Conservation (phyloP, 2,113 vertebrate genomes). For the Procapra przewalskii region DNA sequence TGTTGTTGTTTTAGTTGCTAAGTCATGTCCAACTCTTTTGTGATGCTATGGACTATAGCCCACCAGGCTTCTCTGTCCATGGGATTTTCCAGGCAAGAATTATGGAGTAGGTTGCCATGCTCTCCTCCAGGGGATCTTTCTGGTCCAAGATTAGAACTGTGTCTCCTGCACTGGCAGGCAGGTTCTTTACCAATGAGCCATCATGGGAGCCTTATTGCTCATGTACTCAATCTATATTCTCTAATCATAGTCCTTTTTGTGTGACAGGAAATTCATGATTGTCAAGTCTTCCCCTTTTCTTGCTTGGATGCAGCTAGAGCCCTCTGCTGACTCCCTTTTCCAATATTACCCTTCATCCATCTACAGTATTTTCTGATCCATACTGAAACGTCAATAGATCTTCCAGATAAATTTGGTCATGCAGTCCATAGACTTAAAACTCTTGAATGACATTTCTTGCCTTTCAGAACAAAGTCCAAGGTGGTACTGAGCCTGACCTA, state of each 20-base stretch:
- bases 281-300: not conserved
- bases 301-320: not conserved
- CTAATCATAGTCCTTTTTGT: not conserved
- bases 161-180: not conserved
- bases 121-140: not conserved
- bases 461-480: not conserved
- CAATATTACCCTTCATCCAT: not conserved
- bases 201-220: not conserved
- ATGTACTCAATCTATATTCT: not conserved
- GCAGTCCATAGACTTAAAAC: not conserved
- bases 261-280: not conserved
- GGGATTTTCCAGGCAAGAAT: not conserved
- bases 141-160: not conserved
- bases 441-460: not conserved
- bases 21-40: not conserved
- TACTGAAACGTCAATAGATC: not conserved
- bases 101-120: not conserved
- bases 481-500: not conserved
- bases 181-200: not conserved
- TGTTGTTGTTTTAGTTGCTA: not conserved
- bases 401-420: not conserved
- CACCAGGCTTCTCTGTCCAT: not conserved
- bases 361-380: not conserved
- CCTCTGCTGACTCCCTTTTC: not conserved
- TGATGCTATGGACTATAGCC: not conserved